phyloP scores from a whole-genome alignment of 2,888 invertebrate genomes.

The Notocelia uddmanniana region DNA sequence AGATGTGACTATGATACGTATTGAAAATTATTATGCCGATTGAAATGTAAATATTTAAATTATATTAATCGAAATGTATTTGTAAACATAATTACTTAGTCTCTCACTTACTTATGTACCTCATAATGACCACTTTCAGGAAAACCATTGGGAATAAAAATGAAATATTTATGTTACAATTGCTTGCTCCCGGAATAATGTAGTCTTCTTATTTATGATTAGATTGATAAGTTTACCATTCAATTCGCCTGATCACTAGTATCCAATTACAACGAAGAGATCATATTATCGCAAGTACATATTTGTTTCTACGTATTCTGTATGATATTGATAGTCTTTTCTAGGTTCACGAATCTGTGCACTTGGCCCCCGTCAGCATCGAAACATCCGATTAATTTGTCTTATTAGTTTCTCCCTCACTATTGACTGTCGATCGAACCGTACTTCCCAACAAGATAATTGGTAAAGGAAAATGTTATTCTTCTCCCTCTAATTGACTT shows the following conservation, averaged over 20 bases:
- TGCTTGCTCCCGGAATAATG: no score
- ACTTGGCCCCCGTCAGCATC: slow-evolving; percentile 34
- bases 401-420: slow-evolving; percentile 40
- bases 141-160: neutral
- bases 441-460: slow-evolving; percentile 45
- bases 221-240: neutral
- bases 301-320: slow-evolving; percentile 5
- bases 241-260: neutral
- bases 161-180: neutral
- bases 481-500: slow-evolving; percentile 46
- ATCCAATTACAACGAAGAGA: slow-evolving; percentile 15
- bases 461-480: slow-evolving; percentile 46
- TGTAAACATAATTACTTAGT: no score
- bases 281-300: neutral
- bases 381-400: slow-evolving; percentile 45
- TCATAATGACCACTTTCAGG: neutral
- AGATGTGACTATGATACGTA: no score
- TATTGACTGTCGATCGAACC: slow-evolving; percentile 44
- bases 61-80: no score
- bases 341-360: slow-evolving; percentile 29
- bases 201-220: neutral
- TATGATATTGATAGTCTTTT: slow-evolving; percentile 17
- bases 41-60: no score
- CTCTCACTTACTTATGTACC: no score
- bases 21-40: no score